A percentile compares a stretch with the other conserved stretches of the same genome.
Conservation (phyloP, 1,140 invertebrate genomes). For the Dolichoris vasculosae region DNA sequence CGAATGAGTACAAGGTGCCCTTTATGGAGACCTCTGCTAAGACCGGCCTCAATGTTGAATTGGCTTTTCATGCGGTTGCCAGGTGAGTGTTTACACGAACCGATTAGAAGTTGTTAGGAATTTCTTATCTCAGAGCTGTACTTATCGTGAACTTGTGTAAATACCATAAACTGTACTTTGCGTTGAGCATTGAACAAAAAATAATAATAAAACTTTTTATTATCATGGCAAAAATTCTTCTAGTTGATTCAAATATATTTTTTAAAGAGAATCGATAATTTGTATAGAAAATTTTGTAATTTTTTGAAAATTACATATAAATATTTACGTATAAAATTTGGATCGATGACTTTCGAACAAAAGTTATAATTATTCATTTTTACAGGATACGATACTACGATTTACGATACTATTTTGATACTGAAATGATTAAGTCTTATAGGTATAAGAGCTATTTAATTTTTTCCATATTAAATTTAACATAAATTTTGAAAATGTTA, state of each 20-base stretch:
- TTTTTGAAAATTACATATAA: too few species aligned
- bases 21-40: conserved; percentile 93
- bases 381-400: too few species aligned
- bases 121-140: conserved; percentile 18
- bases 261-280: too few species aligned
- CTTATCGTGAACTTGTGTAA: conserved; percentile 26
- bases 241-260: not conserved
- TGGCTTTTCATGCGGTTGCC: conserved; percentile 87
- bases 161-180: conserved; percentile 14
- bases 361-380: too few species aligned
- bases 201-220: not conserved
- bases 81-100: conserved; percentile 71
- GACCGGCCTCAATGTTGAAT: conserved; percentile 88
- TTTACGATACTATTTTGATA: too few species aligned
- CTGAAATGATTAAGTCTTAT: too few species aligned
- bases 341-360: too few species aligned
- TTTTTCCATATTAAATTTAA: too few species aligned
- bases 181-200: not conserved
- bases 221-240: not conserved
- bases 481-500: too few species aligned
- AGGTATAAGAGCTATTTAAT: too few species aligned
- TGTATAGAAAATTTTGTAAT: too few species aligned
- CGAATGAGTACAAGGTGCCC: conserved; percentile 86
- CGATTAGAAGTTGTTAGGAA: conserved; percentile 22
- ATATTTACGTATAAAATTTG: too few species aligned